Evolutionary conservation across 2,888 invertebrate genomes (phyloP), one percentile per base, ranked within the genome.

Genomic region (Mallateleia sp.): DNA sequence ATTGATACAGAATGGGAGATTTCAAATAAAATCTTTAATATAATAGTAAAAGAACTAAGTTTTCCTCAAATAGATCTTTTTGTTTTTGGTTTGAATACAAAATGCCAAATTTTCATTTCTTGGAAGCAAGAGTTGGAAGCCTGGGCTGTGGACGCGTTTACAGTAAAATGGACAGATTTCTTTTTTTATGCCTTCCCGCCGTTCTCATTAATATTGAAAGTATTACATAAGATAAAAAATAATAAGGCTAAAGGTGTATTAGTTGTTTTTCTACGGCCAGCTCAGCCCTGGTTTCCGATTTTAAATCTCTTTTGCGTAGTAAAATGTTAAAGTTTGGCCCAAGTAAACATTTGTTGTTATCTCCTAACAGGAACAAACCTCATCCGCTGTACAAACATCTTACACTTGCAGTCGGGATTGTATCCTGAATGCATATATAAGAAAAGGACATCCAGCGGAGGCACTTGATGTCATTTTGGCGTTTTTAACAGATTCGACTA

Each of bases 141-240:
- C 0, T 25, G 9, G 5, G 22, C 15, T 20, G 75, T 90, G 1
- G 87, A 90, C 50, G 89, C 89, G 9, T 89, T 91, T 28, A 91
- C 89, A 0, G n/a, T 89, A 2, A 85, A 60, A 7, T 90, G 88
- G 88, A 72, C 58, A 6, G 38, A 86, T n/a, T 64, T 87, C 20
- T 50, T 66, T 4, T 88, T 90, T 77, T 89, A 91, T 18, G 89
- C 90, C 1, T 91, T 91, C 78, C 89, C 83, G 11, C 87, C 82
- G 0, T 87, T 87, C 15, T 22, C 79, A 1, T 34, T 79, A 15
- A 67, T 89, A 22, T 28, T 62, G 11, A 82, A 74, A 64, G 42
- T 42, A 1, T 66, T 85, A 11, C 42, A 52, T n/a, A 85, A 89
- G 66, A 77, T 85, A 9, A 80, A 32, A 24, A 24, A 28, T 5